phyloP scores from a whole-genome alignment of 2,888 invertebrate species.

The Mycogona germanica region DNA sequence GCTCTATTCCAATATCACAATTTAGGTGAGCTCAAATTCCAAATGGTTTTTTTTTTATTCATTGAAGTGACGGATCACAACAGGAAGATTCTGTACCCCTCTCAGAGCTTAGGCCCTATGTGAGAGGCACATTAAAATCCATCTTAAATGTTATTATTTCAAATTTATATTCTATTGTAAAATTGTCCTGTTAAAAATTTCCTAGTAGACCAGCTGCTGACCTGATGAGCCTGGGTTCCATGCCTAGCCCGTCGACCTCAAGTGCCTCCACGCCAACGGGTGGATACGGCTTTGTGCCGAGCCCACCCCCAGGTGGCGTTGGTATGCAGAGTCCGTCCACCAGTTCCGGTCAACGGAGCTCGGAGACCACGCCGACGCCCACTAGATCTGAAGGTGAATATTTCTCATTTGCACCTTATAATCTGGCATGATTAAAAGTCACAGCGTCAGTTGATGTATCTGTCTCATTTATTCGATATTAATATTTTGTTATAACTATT shows the following conservation, averaged over 20 bases:
- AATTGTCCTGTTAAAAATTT: no score
- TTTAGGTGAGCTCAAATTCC: background rate
- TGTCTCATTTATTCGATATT: background rate
- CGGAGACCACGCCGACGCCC: constrained; percentile 19
- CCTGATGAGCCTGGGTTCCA: constrained; percentile 61
- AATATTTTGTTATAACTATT: background rate
- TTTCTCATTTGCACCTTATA: background rate
- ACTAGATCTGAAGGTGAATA: constrained; percentile 17
- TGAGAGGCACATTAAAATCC: no score
- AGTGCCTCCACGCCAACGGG: constrained; percentile 62
- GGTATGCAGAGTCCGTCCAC: constrained; percentile 18
- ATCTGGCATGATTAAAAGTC: background rate
- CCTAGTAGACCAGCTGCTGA: constrained; percentile 53
- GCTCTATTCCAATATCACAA: constrained; percentile 64
- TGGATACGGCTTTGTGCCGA: constrained; percentile 41
- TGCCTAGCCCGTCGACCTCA: constrained; percentile 68
- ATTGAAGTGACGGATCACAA: no score
- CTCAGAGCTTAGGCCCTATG: no score
- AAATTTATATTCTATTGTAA: no score
- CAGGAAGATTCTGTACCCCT: no score
- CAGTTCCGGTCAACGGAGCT: constrained; percentile 15
- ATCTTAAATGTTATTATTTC: no score
- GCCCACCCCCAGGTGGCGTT: constrained; percentile 10
- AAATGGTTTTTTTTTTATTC: no score
- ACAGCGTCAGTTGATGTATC: background rate